phyloP scores from a whole-genome alignment of 37 sponge, comb jelly and placozoan species.

The Lycopodina hypogea region DNA sequence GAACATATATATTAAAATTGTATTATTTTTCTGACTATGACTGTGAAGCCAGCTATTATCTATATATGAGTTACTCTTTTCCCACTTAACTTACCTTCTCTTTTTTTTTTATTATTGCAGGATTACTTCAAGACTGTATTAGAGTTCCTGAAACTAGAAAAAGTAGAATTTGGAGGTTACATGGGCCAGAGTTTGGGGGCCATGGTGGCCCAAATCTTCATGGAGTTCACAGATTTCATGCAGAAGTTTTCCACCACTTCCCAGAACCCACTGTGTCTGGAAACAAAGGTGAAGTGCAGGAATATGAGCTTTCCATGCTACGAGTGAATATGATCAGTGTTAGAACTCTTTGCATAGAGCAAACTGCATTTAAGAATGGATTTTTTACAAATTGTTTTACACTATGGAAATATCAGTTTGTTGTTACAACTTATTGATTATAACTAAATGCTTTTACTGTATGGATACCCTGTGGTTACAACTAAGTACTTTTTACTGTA shows the following conservation, averaged over 20 bases:
- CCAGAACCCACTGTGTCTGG: slow-evolving; percentile 77
- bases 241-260: slow-evolving; percentile 61
- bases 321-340: slow-evolving; percentile 2
- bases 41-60: not conserved
- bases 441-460: too few species aligned
- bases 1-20: not conserved
- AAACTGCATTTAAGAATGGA: too few species aligned
- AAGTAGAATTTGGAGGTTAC: slow-evolving; percentile 89
- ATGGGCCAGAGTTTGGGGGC: slow-evolving; percentile 71
- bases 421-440: too few species aligned
- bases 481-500: too few species aligned
- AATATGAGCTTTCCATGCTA: slow-evolving; percentile 28
- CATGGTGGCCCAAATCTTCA: slow-evolving; percentile 69
- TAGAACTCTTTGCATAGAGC: not conserved
- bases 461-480: too few species aligned
- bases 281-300: slow-evolving; percentile 21
- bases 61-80: not conserved
- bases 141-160: slow-evolving; percentile 90
- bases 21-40: not conserved
- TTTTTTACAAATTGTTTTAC: too few species aligned
- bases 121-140: slow-evolving; percentile 77
- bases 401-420: too few species aligned
- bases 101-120: slow-evolving; percentile 35
- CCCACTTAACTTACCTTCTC: not conserved
- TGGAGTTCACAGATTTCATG: slow-evolving; percentile 72